Conservation (phyloP, 1,140 invertebrate genomes). For the Globodera rostochiensis region DNA sequence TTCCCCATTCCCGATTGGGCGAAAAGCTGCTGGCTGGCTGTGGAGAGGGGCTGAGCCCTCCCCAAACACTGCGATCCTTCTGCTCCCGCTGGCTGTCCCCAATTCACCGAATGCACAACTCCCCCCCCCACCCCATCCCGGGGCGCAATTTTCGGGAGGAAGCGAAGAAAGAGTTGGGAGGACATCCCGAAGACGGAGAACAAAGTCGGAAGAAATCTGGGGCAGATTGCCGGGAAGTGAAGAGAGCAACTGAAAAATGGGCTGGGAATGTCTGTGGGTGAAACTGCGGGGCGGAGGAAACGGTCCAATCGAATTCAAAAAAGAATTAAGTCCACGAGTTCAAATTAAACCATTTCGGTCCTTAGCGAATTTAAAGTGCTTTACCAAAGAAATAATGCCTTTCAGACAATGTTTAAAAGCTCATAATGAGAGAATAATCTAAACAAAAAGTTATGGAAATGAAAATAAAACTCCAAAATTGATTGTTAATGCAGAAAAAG, state of each 20-base stretch:
- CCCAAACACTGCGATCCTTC: neutral
- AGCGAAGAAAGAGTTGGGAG: neutral
- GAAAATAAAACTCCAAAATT: neutral
- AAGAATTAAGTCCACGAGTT: neutral
- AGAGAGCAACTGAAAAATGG: neutral
- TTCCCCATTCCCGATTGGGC: conserved; percentile 8
- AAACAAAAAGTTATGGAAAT: neutral
- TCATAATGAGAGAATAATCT: neutral
- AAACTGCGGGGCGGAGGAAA: neutral
- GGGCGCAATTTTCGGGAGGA: conserved; percentile 18
- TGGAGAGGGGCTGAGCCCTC: neutral
- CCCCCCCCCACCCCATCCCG: neutral
- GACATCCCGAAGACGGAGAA: neutral
- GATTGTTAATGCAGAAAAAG: too few relatives aligned
- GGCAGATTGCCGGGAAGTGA: conserved; percentile 1
- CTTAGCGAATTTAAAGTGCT: neutral
- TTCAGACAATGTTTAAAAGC: neutral
- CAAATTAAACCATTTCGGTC: too few relatives aligned
- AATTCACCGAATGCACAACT: conserved; percentile 1
- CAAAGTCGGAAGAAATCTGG: conserved; percentile 3
- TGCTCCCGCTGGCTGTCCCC: neutral
- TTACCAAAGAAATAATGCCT: neutral
- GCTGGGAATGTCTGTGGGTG: neutral
- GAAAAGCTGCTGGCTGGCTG: neutral
- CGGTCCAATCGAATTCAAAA: conserved; percentile 3